Conservation (phyloP, 2,797 vertebrate genomes). For the Eupleurogrammus muticus region DNA sequence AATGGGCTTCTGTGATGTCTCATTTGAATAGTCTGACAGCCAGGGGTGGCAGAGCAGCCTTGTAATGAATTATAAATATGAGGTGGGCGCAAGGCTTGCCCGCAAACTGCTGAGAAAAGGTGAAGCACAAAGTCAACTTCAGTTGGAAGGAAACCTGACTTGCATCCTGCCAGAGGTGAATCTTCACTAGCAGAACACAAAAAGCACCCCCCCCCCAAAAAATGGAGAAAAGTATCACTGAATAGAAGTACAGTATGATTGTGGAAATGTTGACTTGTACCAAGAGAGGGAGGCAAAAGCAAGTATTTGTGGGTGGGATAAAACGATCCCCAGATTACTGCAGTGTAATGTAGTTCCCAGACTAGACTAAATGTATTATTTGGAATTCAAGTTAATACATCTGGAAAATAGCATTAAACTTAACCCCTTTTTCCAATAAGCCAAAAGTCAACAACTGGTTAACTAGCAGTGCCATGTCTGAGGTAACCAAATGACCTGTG, state of each 20-base stretch:
- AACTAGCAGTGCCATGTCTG: constrained; percentile 29
- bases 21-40: constrained; percentile 84
- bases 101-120: constrained; percentile 77
- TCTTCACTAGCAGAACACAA: constrained; percentile 36
- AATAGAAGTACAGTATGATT: constrained; percentile 17
- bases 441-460: constrained; percentile 13
- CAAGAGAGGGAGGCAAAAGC: constrained; percentile 62
- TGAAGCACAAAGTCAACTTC: constrained; percentile 74
- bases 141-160: constrained; percentile 48
- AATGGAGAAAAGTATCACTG: constrained; percentile 15
- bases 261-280: constrained; percentile 17
- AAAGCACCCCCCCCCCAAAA: constrained; percentile 21
- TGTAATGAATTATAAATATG: constrained; percentile 83
- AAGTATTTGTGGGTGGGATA: constrained; percentile 15
- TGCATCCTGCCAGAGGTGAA: constrained; percentile 43
- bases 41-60: constrained; percentile 73
- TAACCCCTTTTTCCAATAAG: constrained; percentile 8
- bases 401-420: not conserved
- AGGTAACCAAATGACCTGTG: constrained; percentile 28
- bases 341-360: not conserved
- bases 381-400: not conserved
- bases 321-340: constrained; percentile 5
- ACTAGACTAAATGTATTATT: constrained; percentile 6
- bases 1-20: constrained; percentile 76
- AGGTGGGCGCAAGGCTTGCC: constrained; percentile 70